Evolutionary conservation across 2,888 invertebrate species (phyloP), one percentile per base, ranked within the genome.

Genomic region (Dorcus parallelipipedus): DNA sequence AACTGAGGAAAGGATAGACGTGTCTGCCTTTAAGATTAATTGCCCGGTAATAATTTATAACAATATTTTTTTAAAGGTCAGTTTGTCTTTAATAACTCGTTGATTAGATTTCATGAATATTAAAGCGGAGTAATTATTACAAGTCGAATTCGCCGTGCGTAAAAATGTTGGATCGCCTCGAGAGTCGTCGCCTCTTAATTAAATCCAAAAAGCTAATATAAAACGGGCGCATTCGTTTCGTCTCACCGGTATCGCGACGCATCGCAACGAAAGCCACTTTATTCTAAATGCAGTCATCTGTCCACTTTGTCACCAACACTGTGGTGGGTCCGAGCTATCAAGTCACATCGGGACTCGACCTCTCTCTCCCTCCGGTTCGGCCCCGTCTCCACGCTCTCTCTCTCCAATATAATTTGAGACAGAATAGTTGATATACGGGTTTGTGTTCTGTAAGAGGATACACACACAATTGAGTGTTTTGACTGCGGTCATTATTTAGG

Each of bases 291-390:
- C 70, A 71, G 69, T 77, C 77, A 77, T 77, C 76, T 76, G 76
- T 76, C 75, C 75, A 76, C 72, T 76, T 75, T 77, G 77, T 77
- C 77, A 76, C 76, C 75, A 73, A 64, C 75, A 71, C 76, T 72
- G 77, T 73, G 77, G 76, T 76, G 64, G 77, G 76, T 77, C 77
- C 66, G 62, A 63, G 66, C 68, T 64, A 67, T 67, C 69, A 68
- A 66, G 62, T 68, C 66, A 66, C 67, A 67, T 64, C 59, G 14
- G 61, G 64, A 66, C 52, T 66, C 62, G 56, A 58, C 49, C 26
- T 64, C 63, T 65, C 63, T 58, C 39, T 69, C 14, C 14, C 65
- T 66, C 9, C 64, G 40, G 60, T 64, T 65, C 26, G 49, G 10
- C 45, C 38, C 42, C 39, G 14, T 38, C 14, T 14, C 14, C 23